phyloP scores from a whole-genome alignment of 2,888 invertebrate genomes.

The Elysia crispata region DNA sequence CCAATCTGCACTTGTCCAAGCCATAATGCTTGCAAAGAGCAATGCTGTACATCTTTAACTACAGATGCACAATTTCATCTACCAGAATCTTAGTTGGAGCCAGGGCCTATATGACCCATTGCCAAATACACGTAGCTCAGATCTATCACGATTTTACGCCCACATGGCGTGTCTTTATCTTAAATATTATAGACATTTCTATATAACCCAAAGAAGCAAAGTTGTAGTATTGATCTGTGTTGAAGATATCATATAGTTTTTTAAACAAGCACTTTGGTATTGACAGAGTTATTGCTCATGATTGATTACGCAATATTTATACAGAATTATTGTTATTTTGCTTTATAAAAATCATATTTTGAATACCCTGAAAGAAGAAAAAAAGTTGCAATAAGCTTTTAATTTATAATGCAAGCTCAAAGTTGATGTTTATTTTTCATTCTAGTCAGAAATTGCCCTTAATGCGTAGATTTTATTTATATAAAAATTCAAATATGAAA shows the following conservation, averaged over 20 bases:
- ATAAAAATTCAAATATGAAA: too few species aligned
- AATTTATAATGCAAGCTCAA: too few species aligned
- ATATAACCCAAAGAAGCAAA: constrained; percentile 6
- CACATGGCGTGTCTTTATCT: not conserved
- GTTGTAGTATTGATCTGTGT: not conserved
- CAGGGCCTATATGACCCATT: constrained; percentile 22
- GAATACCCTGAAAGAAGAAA: not conserved
- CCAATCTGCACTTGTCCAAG: too few species aligned
- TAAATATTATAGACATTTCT: not conserved
- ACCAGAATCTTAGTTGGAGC: too few species aligned
- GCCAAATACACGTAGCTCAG: not conserved
- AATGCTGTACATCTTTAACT: too few species aligned
- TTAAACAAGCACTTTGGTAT: not conserved
- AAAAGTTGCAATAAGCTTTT: too few species aligned
- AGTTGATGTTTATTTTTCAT: too few species aligned
- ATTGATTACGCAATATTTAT: not conserved
- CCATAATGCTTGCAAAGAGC: too few species aligned
- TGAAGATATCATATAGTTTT: not conserved
- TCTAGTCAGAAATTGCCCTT: too few species aligned
- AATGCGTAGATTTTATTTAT: too few species aligned
- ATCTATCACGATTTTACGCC: not conserved
- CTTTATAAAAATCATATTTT: not conserved
- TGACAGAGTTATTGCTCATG: not conserved
- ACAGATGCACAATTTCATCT: too few species aligned
- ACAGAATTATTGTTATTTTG: too few species aligned